A percentile compares a stretch with the other conserved stretches of the same genome.
These are phyloP conservation scores for Lingula anatina DNA, from an alignment of 2,888 invertebrate species.

Conservation along the genomic window DNA sequence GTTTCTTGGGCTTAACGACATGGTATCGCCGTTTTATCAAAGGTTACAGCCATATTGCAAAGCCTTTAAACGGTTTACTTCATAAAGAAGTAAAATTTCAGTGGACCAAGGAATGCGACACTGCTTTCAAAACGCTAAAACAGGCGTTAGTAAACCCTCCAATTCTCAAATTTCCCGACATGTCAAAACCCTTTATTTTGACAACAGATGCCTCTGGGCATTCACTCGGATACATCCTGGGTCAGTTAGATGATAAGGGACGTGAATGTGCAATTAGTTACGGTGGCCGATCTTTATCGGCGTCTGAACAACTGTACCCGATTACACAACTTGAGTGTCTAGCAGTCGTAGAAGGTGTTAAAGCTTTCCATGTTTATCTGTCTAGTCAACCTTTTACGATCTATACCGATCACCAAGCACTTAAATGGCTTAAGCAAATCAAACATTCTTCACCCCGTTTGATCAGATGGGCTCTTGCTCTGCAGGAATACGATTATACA, in stretches of 20 bases:
- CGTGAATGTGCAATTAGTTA: background rate
- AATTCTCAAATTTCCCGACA: constrained; percentile 7
- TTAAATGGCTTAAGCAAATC: background rate
- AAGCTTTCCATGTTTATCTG: background rate
- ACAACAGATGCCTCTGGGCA: constrained; percentile 13
- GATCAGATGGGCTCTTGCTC: constrained; percentile 2
- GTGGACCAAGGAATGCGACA: constrained; percentile 1
- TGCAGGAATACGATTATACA: constrained; percentile 7
- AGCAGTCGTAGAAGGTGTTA: background rate
- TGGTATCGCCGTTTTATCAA: too few species aligned
- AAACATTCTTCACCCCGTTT: constrained; percentile 2
- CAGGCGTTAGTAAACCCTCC: background rate
- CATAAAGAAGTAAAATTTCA: background rate
- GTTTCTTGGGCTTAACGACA: constrained; percentile 12
- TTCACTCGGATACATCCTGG: constrained; percentile 11
- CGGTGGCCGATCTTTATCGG: background rate
- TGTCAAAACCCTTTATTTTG: constrained; percentile 10
- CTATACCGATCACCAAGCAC: constrained; percentile 3
- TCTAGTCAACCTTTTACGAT: background rate
- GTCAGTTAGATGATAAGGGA: constrained; percentile 9
- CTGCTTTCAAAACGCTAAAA: constrained; percentile 1
- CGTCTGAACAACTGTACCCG: background rate
- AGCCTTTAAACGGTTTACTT: background rate
- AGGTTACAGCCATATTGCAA: too few species aligned
- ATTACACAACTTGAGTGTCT: constrained; percentile 1